A percentile compares a stretch with the other conserved stretches of the same genome.
phyloP scores from a whole-genome alignment of 1,140 invertebrate species.

The Augochlora pura region DNA sequence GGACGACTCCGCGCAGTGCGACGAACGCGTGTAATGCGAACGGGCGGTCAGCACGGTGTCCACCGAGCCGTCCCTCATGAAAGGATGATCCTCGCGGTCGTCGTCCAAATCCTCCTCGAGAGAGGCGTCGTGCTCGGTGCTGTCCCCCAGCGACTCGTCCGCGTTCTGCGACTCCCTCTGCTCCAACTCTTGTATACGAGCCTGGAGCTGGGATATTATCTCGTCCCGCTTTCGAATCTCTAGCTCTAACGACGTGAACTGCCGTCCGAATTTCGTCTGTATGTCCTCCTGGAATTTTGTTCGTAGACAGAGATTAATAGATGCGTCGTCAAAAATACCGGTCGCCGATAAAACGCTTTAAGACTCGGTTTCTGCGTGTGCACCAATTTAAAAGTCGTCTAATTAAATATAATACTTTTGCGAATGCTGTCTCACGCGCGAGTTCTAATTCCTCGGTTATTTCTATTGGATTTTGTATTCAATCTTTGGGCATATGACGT shows the following conservation, averaged over 20 bases:
- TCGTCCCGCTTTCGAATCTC: constrained; percentile 89
- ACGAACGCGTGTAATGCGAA: constrained; percentile 68
- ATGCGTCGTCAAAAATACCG: too few relatives aligned
- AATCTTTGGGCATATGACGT: too few relatives aligned
- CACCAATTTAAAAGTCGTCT: too few relatives aligned
- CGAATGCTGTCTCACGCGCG: too few relatives aligned
- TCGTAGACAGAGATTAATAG: neutral
- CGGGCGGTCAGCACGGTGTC: constrained; percentile 80
- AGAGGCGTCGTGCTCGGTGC: constrained; percentile 66
- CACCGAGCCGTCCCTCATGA: constrained; percentile 82
- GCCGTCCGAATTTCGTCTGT: constrained; percentile 80
- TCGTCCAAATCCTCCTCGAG: constrained; percentile 70
- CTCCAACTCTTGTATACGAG: constrained; percentile 86
- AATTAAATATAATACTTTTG: too few relatives aligned
- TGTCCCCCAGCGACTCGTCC: constrained; percentile 57
- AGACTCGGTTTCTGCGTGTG: too few relatives aligned
- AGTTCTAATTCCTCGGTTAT: too few relatives aligned
- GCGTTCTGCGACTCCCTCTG: constrained; percentile 57
- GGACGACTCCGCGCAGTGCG: constrained; percentile 71
- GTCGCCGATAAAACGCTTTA: too few relatives aligned
- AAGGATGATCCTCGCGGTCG: constrained; percentile 80
- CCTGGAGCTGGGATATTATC: constrained; percentile 88
- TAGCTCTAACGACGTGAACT: constrained; percentile 86
- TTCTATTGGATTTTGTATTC: too few relatives aligned
- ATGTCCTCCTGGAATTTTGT: constrained; percentile 78